Conservation (phyloP, 2,888 invertebrate species). For the Amphipoea lucens region DNA sequence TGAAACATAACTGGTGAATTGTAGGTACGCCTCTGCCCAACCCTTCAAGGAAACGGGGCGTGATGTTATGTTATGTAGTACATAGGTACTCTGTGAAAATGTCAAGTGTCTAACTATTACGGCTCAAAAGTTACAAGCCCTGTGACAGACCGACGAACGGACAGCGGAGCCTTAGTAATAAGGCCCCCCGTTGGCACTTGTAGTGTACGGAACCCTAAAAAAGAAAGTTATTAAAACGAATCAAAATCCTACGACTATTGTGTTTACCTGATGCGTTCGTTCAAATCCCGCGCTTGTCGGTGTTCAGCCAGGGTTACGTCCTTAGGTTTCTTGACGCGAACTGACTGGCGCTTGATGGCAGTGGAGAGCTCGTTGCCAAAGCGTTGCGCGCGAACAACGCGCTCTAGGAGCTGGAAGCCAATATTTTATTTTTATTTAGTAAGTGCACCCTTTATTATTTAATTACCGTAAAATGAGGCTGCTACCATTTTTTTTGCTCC, state of each 20-base stretch:
- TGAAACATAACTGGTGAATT: neutral
- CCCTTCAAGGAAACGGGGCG: neutral
- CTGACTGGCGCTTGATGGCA: conserved; percentile 84
- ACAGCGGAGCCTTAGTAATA: neutral
- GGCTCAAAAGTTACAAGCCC: neutral
- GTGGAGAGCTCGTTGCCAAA: conserved; percentile 91
- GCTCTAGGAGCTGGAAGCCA: conserved; percentile 84
- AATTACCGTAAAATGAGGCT: neutral
- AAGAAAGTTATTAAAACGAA: neutral
- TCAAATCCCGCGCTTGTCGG: conserved; percentile 90
- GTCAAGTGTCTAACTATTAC: neutral
- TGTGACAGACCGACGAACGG: neutral
- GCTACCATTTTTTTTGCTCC: too few species aligned
- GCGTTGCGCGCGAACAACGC: conserved; percentile 93
- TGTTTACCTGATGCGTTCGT: conserved; percentile 88
- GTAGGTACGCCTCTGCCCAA: neutral
- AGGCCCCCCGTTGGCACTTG: neutral
- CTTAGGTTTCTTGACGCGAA: conserved; percentile 84
- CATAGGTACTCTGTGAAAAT: neutral
- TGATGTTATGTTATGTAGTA: neutral
- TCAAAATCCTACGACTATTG: neutral
- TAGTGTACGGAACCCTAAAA: neutral
- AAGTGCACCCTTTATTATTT: neutral
- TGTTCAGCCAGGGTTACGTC: conserved; percentile 89
- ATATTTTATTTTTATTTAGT: neutral